Conservation (phyloP, 1,140 invertebrate species). For the Battus philenor region DNA sequence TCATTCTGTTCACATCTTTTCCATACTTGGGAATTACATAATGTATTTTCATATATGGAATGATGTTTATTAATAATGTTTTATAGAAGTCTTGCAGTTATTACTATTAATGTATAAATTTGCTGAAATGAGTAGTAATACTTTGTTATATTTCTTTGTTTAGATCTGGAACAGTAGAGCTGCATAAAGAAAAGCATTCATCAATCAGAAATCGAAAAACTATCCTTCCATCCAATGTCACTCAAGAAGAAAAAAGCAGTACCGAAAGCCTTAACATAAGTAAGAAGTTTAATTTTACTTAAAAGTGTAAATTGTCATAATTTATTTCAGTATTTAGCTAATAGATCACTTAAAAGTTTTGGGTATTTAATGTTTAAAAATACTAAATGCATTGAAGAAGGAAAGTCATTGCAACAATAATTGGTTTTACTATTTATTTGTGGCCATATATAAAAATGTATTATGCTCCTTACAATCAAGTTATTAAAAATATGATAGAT, state of each 20-base stretch:
- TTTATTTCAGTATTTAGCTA: too few relatives aligned
- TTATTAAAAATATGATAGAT: too few relatives aligned
- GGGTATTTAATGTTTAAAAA: too few relatives aligned
- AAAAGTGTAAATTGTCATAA: too few relatives aligned
- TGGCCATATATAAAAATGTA: too few relatives aligned
- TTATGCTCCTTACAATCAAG: too few relatives aligned
- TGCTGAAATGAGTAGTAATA: neutral
- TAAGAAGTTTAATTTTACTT: conserved; percentile 34
- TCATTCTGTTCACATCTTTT: too few relatives aligned
- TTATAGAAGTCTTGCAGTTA: neutral
- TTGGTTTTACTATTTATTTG: too few relatives aligned
- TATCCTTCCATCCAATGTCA: conserved; percentile 70
- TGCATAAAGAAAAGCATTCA: conserved; percentile 76
- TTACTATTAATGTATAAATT: too few relatives aligned
- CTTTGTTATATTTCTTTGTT: conserved; percentile 55
- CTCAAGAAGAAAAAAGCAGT: conserved; percentile 82
- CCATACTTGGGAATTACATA: too few relatives aligned
- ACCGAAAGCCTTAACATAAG: conserved; percentile 81
- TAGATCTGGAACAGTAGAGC: conserved; percentile 78
- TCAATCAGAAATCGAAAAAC: conserved; percentile 69
- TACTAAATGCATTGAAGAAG: neutral
- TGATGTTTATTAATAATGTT: neutral
- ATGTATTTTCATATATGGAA: neutral
- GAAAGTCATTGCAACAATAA: too few relatives aligned
- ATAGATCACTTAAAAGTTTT: too few relatives aligned